A percentile compares a stretch with the other conserved stretches of the same genome.
phyloP scores from a whole-genome alignment of 1,140 invertebrate species.

The Microplitis mediator region DNA sequence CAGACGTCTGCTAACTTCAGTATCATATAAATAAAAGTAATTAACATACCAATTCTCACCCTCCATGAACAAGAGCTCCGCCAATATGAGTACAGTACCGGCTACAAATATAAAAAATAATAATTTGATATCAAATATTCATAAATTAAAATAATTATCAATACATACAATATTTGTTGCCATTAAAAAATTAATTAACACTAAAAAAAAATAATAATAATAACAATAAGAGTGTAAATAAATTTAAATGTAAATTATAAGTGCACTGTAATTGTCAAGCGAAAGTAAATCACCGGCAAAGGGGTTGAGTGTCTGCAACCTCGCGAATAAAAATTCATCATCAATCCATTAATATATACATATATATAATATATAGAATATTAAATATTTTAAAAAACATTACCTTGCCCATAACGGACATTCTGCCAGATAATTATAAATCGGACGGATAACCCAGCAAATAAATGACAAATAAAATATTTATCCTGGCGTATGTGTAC shows the following conservation, averaged over 20 bases:
- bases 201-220: background rate
- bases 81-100: slow-evolving; percentile 90
- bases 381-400: slow-evolving; percentile 27
- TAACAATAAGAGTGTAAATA: too few species aligned
- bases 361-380: too few species aligned
- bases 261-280: background rate
- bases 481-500: too few species aligned
- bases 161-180: background rate
- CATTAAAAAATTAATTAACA: background rate
- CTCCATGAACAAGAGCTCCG: slow-evolving; percentile 91
- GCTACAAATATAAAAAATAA: slow-evolving; percentile 61
- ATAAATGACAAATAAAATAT: background rate
- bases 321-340: slow-evolving; percentile 7
- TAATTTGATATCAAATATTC: slow-evolving; percentile 22
- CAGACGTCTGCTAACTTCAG: too few species aligned
- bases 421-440: slow-evolving; percentile 33
- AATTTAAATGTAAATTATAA: background rate
- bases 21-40: slow-evolving; percentile 13
- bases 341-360: background rate
- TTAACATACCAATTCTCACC: slow-evolving; percentile 77
- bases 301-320: background rate
- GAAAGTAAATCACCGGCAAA: background rate
- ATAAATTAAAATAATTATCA: background rate
- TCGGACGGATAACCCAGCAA: slow-evolving; percentile 35
- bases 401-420: slow-evolving; percentile 62